A percentile compares a stretch with the other conserved stretches of the same genome.
These are phyloP conservation scores for Hypotaenidia okinawae DNA, from an alignment of 2,797 vertebrate species.

Conservation along the genomic window DNA sequence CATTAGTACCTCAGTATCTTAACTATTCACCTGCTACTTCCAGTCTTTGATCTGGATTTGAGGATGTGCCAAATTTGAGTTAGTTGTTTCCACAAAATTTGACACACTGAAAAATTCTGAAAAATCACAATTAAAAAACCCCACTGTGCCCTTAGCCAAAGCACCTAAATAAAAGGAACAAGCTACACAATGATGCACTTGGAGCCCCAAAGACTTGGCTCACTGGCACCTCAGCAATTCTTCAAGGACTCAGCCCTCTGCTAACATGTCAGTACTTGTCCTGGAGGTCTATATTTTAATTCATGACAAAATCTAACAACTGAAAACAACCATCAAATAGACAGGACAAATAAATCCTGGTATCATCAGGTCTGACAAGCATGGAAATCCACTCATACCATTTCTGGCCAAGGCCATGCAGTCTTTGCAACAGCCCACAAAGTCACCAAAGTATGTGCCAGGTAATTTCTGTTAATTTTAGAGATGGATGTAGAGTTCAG, in stretches of 20 bases:
- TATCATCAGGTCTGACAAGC: neutral
- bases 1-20: neutral
- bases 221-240: neutral
- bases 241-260: neutral
- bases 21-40: neutral
- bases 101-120: neutral
- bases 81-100: neutral
- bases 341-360: neutral
- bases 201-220: neutral
- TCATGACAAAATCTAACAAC: neutral
- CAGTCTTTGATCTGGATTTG: neutral
- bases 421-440: neutral
- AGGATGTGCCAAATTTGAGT: neutral
- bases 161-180: neutral
- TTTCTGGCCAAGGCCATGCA: neutral
- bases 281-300: neutral
- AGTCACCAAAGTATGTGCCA: accelerated
- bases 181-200: neutral
- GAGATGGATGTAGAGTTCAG: neutral
- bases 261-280: neutral
- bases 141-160: neutral
- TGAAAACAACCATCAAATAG: neutral
- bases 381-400: neutral
- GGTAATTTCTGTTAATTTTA: neutral
- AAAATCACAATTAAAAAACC: neutral